Base-by-base conservation (phyloP, 1,140 invertebrate genomes). In the Drosophila burlai region DNA sequence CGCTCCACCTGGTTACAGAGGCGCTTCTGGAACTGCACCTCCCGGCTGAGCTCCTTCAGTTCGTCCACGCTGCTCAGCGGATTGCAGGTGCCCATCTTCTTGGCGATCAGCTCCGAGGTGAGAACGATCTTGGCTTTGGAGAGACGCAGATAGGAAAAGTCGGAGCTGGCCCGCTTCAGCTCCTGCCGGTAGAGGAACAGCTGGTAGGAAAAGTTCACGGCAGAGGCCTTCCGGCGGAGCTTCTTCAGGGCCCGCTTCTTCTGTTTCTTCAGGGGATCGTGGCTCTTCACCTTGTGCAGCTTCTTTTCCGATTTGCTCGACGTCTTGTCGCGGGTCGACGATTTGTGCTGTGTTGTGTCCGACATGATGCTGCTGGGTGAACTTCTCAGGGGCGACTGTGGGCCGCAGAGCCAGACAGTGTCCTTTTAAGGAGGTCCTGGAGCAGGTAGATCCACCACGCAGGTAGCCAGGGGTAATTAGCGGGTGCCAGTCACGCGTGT, bases 1-100 rank as follows among this genome's bases (percentile, higher is more conserved):
- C 85, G 85, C 40, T 89, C 74, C 34, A 89, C 85, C 24, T 90
- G 85, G 18, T 29, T 69, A 61, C 47, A 46, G 0, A 89, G 66
- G 6, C 79, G 81, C 26, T 89, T 89, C 75, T 89, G 89, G 55
- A 90, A 89, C 59, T 89, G 81, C 57, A 90, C 73, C 64, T 89
- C 85, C 8, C 85, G 85, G 38, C 85, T 90, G n/a, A 89, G 66
- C 38, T 67, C 50, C 64, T 89, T 89, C 3, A 89, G 78, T 40
- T 89, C 85, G 3, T 89, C 81, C 21, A 90, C 46, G 24, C 52
- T 85, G 57, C 79, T 63, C 38, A 80, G 40, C 0, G 75, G 69
- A 10, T 62, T 76, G 34, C 40, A 68, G 57, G 15, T 45, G 21
- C 50, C 69, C 13, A 89, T 73, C 11, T 85, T 81, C 58, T 81